Evolutionary conservation across 2,113 vertebrate species (phyloP), one percentile per base, ranked within the genome.

Genomic region (Dendropsophus ebraccatus): DNA sequence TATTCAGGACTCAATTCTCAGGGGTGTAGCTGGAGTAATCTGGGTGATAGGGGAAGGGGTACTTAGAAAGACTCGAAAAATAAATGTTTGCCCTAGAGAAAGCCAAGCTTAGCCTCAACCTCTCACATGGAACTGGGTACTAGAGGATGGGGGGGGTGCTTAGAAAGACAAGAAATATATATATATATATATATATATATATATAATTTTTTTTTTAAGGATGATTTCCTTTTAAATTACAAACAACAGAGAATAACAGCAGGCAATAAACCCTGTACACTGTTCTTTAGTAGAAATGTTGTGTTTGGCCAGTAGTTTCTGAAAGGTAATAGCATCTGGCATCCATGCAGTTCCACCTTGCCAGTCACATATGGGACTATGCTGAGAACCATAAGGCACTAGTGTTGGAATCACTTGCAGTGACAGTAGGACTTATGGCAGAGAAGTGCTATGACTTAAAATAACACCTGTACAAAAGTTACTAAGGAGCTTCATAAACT

Each of bases 311-410:
- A 41, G 19, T 41, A 41, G 32, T 23, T 70, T 37, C 67, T 70
- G 67, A 35, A 69, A 69, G 1, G 0, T 32, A 35, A 5, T 7
- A 16, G 30, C 30, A 35, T 19, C 65, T 69, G 65, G 65, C 65
- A 69, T 69, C 16, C 5, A 19, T 35, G 17, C 16, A 21, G 12
- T 35, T 1, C 21, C 32, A 69, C 65, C 65, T 69, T 35, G 65
- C 32, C 65, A 35, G 32, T 69, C 65, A 69, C 65, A 69, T 69
- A 69, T 69, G 65, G 19, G 30, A 69, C 65, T 35, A 35, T 37
- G 0, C 65, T 69, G 32, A 11, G 32, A 2, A 37, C 30, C 65
- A 69, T 69, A 69, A 35, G 65, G 65, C 32, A 21, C 65, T 69
- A 69, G 65, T 62, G 14, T 35, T 69, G 30, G 30, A 19, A 32